A percentile compares a stretch with the other conserved stretches of the same genome.
phyloP scores from a whole-genome alignment of 2,888 invertebrate genomes.

The Philaethria dido region DNA sequence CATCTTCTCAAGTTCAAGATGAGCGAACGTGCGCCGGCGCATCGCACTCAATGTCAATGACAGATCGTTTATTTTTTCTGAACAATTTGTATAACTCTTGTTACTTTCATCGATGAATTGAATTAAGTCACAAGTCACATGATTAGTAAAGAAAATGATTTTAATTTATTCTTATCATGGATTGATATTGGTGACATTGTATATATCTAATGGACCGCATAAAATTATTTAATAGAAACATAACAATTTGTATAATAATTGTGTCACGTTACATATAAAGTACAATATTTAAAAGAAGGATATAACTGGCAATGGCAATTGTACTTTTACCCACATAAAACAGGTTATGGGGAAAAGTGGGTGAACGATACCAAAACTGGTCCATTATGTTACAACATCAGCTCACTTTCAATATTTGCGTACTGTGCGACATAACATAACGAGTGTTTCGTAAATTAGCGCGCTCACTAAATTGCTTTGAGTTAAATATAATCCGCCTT shows the following conservation, averaged over 20 bases:
- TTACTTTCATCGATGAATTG: background rate
- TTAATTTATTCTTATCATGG: background rate
- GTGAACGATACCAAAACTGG: constrained; percentile 63
- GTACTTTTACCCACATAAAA: constrained; percentile 57
- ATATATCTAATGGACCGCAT: no score
- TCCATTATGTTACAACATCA: constrained; percentile 59
- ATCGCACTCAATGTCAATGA: constrained; percentile 71
- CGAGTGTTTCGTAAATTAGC: constrained; percentile 36
- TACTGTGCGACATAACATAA: constrained; percentile 49
- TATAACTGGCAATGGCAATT: constrained; percentile 41
- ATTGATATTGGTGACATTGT: background rate
- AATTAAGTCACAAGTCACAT: background rate
- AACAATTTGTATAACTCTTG: constrained; percentile 46
- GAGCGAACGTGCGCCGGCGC: constrained; percentile 56
- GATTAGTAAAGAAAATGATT: background rate
- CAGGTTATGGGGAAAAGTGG: constrained; percentile 70
- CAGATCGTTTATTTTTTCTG: constrained; percentile 63
- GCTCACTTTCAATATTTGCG: constrained; percentile 63
- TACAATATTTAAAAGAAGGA: constrained; percentile 27
- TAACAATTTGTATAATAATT: background rate
- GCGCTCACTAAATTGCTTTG: constrained; percentile 26
- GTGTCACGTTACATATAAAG: constrained; percentile 20
- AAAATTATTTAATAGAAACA: no score
- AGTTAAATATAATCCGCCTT: constrained; percentile 8
- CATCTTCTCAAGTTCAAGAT: constrained; percentile 76